Evolutionary conservation across 2,113 vertebrate species (phyloP).

Genomic region (Albula glossodonta): DNA sequence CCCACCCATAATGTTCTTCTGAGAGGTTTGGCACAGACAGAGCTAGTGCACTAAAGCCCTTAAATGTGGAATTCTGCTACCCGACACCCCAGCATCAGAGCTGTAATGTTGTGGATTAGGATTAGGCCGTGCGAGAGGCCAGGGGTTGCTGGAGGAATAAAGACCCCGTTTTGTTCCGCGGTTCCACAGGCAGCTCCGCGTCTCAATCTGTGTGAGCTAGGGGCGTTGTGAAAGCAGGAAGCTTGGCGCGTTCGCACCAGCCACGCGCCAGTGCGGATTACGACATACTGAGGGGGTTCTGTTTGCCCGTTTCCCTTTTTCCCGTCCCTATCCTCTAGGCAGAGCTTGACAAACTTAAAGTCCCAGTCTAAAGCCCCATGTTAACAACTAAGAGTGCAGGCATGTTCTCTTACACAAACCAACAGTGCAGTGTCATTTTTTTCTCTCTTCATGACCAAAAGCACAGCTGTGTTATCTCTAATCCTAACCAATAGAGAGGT

Average conservation of each 20-base stretch:
- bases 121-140: slow-evolving; percentile 30
- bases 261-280: neutral
- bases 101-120: slow-evolving; percentile 23
- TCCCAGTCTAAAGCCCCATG: too few species aligned
- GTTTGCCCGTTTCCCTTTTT: neutral
- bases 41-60: neutral
- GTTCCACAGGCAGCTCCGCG: neutral
- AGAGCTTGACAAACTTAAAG: too few species aligned
- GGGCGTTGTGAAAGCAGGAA: neutral
- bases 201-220: neutral
- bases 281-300: neutral
- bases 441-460: neutral
- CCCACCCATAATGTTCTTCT: neutral
- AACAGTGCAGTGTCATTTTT: neutral
- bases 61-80: neutral
- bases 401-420: neutral
- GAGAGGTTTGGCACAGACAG: neutral
- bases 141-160: neutral
- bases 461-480: neutral
- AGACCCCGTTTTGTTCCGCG: neutral
- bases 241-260: neutral
- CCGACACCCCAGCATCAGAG: neutral
- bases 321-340: too few species aligned
- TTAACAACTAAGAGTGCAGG: neutral
- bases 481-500: neutral